Percentiles rank a stretch among this genome's conserved stretches.
Evolutionary conservation across 1,140 invertebrate genomes (phyloP).

Genomic region (Dreissena rostriformis): DNA sequence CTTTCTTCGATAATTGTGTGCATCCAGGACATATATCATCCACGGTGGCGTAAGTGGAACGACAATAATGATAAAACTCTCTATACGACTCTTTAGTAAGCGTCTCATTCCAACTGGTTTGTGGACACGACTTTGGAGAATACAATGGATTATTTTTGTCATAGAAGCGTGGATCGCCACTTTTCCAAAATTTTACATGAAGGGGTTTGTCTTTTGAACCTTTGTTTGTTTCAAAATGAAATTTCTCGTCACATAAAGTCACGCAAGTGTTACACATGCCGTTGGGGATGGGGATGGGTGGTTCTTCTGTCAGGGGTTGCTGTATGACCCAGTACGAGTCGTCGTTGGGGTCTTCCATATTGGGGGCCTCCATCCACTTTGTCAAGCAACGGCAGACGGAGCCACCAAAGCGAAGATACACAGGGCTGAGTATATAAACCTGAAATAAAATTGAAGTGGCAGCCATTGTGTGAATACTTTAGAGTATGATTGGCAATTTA

Average conservation of each 20-base stretch:
- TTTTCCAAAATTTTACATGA: conserved; percentile 62
- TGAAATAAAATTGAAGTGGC: conserved; percentile 49
- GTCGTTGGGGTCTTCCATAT: conserved; percentile 59
- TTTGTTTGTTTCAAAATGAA: conserved; percentile 63
- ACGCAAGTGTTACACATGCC: conserved; percentile 66
- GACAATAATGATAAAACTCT: conserved; percentile 67
- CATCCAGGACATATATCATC: conserved; percentile 66
- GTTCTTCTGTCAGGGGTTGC: conserved; percentile 7
- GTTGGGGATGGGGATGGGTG: conserved; percentile 23
- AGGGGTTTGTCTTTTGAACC: conserved; percentile 58
- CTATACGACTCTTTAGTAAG: conserved; percentile 63
- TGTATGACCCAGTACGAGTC: conserved; percentile 70
- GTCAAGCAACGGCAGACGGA: conserved; percentile 69
- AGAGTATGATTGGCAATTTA: too few species aligned
- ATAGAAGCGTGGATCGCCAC: conserved; percentile 69
- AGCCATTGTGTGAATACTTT: too few species aligned
- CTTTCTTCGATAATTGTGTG: conserved; percentile 48
- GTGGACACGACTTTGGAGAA: conserved; percentile 23
- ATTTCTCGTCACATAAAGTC: conserved; percentile 66
- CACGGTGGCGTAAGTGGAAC: conserved; percentile 56
- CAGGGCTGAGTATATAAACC: conserved; percentile 72
- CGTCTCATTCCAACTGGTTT: conserved; percentile 65
- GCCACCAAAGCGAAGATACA: conserved; percentile 73
- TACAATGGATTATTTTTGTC: conserved; percentile 69
- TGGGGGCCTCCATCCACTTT: conserved; percentile 65